Evolutionary conservation across 2,888 invertebrate species (phyloP).

Genomic region (Drosophila limbata): DNA sequence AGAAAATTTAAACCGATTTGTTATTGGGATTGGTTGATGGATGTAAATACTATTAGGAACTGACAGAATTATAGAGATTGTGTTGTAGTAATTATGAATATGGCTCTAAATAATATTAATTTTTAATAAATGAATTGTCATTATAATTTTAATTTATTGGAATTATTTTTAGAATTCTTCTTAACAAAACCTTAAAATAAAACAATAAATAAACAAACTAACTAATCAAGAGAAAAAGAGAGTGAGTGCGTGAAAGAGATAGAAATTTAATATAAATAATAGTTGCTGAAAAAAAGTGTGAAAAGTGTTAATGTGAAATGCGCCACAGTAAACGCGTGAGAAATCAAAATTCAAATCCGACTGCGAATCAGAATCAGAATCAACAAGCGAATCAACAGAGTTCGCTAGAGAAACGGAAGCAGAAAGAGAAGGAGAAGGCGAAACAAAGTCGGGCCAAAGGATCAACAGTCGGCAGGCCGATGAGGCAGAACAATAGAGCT

Average conservation of each 20-base stretch:
- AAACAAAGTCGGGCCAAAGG: slow-evolving; percentile 19
- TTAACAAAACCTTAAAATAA: background rate
- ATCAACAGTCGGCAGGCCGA: slow-evolving; percentile 55
- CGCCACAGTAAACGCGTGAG: slow-evolving; percentile 20
- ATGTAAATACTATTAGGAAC: background rate
- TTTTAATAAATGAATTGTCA: no score
- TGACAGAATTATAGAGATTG: background rate
- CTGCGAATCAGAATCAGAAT: slow-evolving; percentile 16
- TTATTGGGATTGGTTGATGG: no score
- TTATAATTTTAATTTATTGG: no score
- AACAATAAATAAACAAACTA: background rate
- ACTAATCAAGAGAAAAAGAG: background rate
- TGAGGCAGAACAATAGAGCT: slow-evolving; percentile 61
- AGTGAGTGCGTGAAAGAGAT: background rate
- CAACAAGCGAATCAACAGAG: slow-evolving; percentile 22
- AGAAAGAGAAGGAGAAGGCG: slow-evolving; percentile 3
- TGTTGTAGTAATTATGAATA: no score
- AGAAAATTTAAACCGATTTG: no score
- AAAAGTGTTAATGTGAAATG: slow-evolving; percentile 39
- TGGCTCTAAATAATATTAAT: no score
- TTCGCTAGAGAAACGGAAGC: slow-evolving; percentile 5
- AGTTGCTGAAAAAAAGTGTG: slow-evolving; percentile 8
- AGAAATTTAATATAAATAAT: background rate
- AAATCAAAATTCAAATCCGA: slow-evolving; percentile 4
- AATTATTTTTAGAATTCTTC: no score